phyloP scores from a whole-genome alignment of 2,888 invertebrate species.

The Agrilus mali region DNA sequence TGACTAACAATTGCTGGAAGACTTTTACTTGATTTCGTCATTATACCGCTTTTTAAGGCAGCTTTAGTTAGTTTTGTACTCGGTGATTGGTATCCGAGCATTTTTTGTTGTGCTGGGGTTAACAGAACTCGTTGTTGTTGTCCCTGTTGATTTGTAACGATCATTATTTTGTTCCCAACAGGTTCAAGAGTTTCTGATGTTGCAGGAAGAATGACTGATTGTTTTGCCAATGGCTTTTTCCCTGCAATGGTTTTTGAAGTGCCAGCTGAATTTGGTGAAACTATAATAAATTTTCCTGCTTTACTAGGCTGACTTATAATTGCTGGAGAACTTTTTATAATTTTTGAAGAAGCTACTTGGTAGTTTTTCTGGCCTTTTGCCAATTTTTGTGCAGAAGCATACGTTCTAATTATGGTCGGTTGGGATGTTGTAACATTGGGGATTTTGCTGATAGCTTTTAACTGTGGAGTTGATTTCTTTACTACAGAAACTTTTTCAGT shows the following conservation, averaged over 20 bases:
- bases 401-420: constrained; percentile 9
- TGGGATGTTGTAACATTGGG: constrained; percentile 6
- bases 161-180: constrained; percentile 46
- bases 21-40: constrained; percentile 13
- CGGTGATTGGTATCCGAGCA: constrained; percentile 40
- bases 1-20: constrained; percentile 16
- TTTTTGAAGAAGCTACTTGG: constrained; percentile 17
- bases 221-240: constrained; percentile 36
- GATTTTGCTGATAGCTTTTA: constrained; percentile 18
- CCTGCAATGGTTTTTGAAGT: constrained; percentile 24
- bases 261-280: constrained; percentile 14
- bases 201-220: constrained; percentile 33
- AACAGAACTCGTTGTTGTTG: constrained; percentile 46
- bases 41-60: constrained; percentile 15
- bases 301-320: constrained; percentile 20
- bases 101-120: constrained; percentile 48
- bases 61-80: constrained; percentile 11
- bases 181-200: constrained; percentile 23
- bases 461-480: constrained; percentile 17
- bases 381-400: constrained; percentile 11
- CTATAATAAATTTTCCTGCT: constrained; percentile 22
- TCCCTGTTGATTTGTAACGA: constrained; percentile 49
- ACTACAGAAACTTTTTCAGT: constrained; percentile 9
- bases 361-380: constrained; percentile 14
- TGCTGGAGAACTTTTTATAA: constrained; percentile 18